Evolutionary conservation across 1,140 invertebrate species (phyloP).

Genomic region (Hycleus cichorii): DNA sequence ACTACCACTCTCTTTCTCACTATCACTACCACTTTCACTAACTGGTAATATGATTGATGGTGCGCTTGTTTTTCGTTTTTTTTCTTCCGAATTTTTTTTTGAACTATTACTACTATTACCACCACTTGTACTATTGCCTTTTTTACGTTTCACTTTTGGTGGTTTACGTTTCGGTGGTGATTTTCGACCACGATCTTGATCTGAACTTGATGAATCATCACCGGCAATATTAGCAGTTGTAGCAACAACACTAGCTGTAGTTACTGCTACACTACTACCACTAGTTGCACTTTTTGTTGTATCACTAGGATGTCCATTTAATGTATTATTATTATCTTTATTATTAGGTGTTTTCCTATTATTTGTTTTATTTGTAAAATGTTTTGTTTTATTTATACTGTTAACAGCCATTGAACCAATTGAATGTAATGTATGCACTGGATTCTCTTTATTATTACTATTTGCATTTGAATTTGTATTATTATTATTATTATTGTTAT

Average conservation of each 20-base stretch:
- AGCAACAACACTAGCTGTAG: slow-evolving; percentile 14
- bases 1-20: slow-evolving; percentile 54
- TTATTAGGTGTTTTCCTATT: slow-evolving; percentile 31
- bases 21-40: slow-evolving; percentile 58
- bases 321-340: slow-evolving; percentile 9
- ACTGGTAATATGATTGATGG: slow-evolving; percentile 36
- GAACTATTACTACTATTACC: neutral
- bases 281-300: slow-evolving; percentile 38
- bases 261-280: neutral
- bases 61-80: slow-evolving; percentile 47
- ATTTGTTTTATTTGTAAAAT: slow-evolving; percentile 43
- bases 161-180: slow-evolving; percentile 66
- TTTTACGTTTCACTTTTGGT: slow-evolving; percentile 65
- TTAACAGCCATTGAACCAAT: slow-evolving; percentile 59
- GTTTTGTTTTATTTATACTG: slow-evolving; percentile 61
- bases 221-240: slow-evolving; percentile 15
- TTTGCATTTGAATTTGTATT: slow-evolving; percentile 1
- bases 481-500: slow-evolving; percentile 15
- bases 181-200: slow-evolving; percentile 56
- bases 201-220: slow-evolving; percentile 67
- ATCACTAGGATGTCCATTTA: slow-evolving; percentile 55
- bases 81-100: slow-evolving; percentile 48
- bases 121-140: slow-evolving; percentile 40
- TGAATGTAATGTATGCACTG: slow-evolving; percentile 53
- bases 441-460: slow-evolving; percentile 33